A percentile compares a stretch with the other conserved stretches of the same genome.
These are phyloP conservation scores for Parasteatoda tepidariorum DNA, from an alignment of 1,140 invertebrate genomes.

Conservation along the genomic window DNA sequence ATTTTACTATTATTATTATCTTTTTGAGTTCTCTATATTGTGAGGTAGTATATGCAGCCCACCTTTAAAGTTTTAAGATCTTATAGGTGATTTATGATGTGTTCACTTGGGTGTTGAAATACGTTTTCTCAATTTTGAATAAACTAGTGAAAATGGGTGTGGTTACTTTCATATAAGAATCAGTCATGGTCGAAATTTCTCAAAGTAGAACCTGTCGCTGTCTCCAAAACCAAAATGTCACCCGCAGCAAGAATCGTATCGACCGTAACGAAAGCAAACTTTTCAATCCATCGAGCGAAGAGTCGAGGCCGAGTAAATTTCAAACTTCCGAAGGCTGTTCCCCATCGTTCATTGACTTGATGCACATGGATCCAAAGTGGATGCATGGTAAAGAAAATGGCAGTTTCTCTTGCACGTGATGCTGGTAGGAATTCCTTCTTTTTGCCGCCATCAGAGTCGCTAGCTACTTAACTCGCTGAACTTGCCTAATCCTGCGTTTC, in stretches of 20 bases:
- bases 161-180: no score
- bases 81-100: no score
- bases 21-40: no score
- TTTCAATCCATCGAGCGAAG: neutral
- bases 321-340: conserved; percentile 5
- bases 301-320: conserved; percentile 25
- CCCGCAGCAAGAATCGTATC: neutral
- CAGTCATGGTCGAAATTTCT: no score
- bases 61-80: no score
- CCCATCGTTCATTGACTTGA: conserved; percentile 46
- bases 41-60: no score
- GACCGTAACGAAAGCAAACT: conserved; percentile 14
- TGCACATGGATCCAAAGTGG: neutral
- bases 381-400: neutral
- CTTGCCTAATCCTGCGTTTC: conserved; percentile 43
- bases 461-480: conserved; percentile 40
- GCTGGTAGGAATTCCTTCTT: conserved; percentile 27
- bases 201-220: no score
- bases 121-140: no score
- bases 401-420: conserved; percentile 6
- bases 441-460: conserved; percentile 48
- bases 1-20: no score
- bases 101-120: no score
- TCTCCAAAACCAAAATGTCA: neutral
- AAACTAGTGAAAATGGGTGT: no score